These are phyloP conservation scores for Panagrolaimus sp. DNA, from an alignment of 1,140 invertebrate species.

Conservation along the genomic window DNA sequence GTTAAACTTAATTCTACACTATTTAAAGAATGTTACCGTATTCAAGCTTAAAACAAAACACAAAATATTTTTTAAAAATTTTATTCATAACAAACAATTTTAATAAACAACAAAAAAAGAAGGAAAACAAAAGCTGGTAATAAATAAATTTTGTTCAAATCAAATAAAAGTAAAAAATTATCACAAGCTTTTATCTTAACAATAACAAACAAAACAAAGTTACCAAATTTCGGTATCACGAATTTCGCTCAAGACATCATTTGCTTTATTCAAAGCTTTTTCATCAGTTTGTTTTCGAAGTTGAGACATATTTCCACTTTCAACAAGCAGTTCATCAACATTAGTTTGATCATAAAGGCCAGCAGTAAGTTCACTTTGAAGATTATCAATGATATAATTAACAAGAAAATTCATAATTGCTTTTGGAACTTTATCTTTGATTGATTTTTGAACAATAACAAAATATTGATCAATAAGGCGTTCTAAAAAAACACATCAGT, in stretches of 20 bases:
- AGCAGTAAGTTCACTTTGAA: constrained; percentile 93
- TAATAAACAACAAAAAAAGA: no score
- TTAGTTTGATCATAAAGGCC: constrained; percentile 93
- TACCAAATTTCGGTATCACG: constrained; percentile 95
- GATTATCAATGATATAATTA: constrained; percentile 83
- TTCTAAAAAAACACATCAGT: constrained; percentile 63
- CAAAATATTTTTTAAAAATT: no score
- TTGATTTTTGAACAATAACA: constrained; percentile 93
- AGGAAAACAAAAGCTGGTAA: no score
- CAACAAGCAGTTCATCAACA: constrained; percentile 81
- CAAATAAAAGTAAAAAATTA: no score
- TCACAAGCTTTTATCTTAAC: no score
- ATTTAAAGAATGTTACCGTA: no score
- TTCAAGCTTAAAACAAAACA: no score
- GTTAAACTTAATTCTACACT: no score
- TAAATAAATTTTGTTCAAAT: no score
- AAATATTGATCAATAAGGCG: constrained; percentile 95
- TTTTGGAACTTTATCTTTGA: constrained; percentile 96
- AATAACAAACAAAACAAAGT: no score
- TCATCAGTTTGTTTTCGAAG: constrained; percentile 86
- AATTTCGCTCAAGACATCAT: constrained; percentile 91
- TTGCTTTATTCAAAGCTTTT: constrained; percentile 87
- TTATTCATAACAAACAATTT: no score
- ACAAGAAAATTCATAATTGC: constrained; percentile 99
- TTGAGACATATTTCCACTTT: constrained; percentile 92